A percentile compares a stretch with the other conserved stretches of the same genome.
Evolutionary conservation across 2,888 invertebrate genomes (phyloP).

Genomic region (Synanthedon tipuliformis): DNA sequence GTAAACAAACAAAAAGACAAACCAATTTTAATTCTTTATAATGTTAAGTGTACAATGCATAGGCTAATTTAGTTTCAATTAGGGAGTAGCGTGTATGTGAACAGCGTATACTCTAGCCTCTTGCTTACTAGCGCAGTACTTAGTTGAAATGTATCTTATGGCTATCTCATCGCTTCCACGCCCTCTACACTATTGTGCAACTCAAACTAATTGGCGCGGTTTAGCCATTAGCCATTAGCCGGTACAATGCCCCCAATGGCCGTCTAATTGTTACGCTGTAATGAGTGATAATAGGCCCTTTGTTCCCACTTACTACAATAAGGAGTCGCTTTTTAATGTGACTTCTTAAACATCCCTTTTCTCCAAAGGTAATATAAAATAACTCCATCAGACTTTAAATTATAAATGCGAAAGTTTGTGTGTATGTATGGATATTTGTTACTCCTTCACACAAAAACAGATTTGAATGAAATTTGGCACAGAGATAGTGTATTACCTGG

Average conservation of each 20-base stretch:
- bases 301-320: slow-evolving; percentile 20
- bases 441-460: too few species aligned
- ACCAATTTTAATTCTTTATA: too few species aligned
- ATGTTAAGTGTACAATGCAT: too few species aligned
- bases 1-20: too few species aligned
- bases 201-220: slow-evolving; percentile 22
- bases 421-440: too few species aligned
- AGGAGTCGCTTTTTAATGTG: neutral
- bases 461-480: too few species aligned
- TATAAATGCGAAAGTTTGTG: too few species aligned
- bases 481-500: too few species aligned
- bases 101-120: neutral
- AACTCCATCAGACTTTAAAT: too few species aligned
- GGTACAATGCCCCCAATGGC: slow-evolving; percentile 25
- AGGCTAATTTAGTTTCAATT: too few species aligned
- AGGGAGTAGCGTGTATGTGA: too few species aligned
- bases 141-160: neutral
- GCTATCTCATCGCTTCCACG: neutral
- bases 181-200: slow-evolving; percentile 16
- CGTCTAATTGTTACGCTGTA: slow-evolving; percentile 29
- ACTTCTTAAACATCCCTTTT: neutral
- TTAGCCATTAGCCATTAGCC: slow-evolving; percentile 10
- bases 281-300: slow-evolving; percentile 34
- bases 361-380: too few species aligned
- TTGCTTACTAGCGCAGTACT: neutral